Percentiles rank a stretch among this genome's conserved stretches.
These are phyloP conservation scores for Ptilodon capucinus DNA, from an alignment of 2,888 invertebrate species.

Conservation along the genomic window DNA sequence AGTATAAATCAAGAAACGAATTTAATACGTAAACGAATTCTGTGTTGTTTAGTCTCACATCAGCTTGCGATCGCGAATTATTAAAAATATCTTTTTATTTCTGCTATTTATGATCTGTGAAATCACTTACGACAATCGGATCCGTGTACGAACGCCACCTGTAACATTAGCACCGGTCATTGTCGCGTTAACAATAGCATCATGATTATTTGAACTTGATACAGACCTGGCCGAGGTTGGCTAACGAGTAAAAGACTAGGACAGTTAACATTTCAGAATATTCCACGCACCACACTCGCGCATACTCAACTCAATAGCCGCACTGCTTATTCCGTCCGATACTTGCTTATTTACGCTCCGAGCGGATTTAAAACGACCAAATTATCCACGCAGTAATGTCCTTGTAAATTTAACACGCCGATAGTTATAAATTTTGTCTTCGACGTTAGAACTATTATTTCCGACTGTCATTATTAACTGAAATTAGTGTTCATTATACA, in stretches of 20 bases:
- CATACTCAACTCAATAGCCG: conserved; percentile 32
- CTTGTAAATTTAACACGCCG: conserved; percentile 53
- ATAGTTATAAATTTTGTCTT: conserved; percentile 43
- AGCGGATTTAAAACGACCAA: conserved; percentile 50
- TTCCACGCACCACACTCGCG: conserved; percentile 37
- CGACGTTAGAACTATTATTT: conserved; percentile 24
- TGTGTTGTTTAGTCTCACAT: conserved; percentile 12
- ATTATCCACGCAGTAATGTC: conserved; percentile 71
- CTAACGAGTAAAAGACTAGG: conserved; percentile 29
- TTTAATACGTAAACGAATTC: conserved; percentile 7
- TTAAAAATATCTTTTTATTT: not conserved
- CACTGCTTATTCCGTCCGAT: conserved; percentile 46
- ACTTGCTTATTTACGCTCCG: conserved; percentile 52
- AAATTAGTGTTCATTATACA: not conserved
- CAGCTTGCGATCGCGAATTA: not conserved
- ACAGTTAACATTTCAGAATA: conserved; percentile 35
- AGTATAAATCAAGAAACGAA: not conserved
- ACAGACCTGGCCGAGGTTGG: conserved; percentile 51
- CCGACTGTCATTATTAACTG: conserved; percentile 13
- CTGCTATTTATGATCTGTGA: conserved; percentile 12
- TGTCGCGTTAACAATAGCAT: conserved; percentile 12
- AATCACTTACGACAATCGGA: conserved; percentile 54
- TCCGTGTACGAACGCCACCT: conserved; percentile 44
- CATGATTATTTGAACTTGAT: conserved; percentile 14
- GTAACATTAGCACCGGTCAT: conserved; percentile 41